Evolutionary conservation across 1,140 invertebrate genomes (phyloP), one percentile per base, ranked within the genome.

Genomic region (Brachionus plicatilis): DNA sequence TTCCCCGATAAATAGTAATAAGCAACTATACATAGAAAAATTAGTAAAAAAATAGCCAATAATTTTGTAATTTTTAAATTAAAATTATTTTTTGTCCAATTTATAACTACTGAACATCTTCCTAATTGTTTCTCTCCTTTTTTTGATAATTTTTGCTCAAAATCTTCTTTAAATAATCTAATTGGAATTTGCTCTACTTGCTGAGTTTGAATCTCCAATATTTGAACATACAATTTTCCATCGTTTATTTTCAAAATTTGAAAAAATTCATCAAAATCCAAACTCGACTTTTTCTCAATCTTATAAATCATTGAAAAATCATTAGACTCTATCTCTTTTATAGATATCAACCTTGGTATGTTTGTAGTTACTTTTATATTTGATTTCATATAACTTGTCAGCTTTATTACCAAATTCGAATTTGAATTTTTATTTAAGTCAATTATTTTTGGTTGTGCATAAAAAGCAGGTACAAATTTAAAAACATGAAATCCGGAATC

Each of bases 381-480:
- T 9, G n/a, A 8, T 50, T 24, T 24, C 2, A 20, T 12, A 24
- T 0, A 47, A 50, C 72, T 50, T 29, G 43, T 9, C 12, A 47
- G 4, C 29, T 47, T 76, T 12, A 76, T 76, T 2, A 76, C 43
- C 24, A 76, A 50, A 50, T 76, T 76, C 9, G 47, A 76, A 12
- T 50, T 43, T 29, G 72, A 76, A 14, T 76, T 76, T 50, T 24
- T 7, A 27, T 37, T 4, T 76, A 17, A 50, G 20, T 76, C 72
- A 14, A 76, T 50, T 29, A 76, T 20, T 76, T 53, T 76, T 50
- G 41, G n/a, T 14, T 47, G 17, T 7, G 45, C 43, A 17, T 50
- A 76, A 76, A 76, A 76, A 14, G 43, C 72, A 9, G 72, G 72
- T 50, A 76, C 20, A 50, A 76, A 76, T 27, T 47, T 47, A 27